Evolutionary conservation across 2,797 vertebrate genomes (phyloP).

Genomic region (Pipistrellus nathusii): DNA sequence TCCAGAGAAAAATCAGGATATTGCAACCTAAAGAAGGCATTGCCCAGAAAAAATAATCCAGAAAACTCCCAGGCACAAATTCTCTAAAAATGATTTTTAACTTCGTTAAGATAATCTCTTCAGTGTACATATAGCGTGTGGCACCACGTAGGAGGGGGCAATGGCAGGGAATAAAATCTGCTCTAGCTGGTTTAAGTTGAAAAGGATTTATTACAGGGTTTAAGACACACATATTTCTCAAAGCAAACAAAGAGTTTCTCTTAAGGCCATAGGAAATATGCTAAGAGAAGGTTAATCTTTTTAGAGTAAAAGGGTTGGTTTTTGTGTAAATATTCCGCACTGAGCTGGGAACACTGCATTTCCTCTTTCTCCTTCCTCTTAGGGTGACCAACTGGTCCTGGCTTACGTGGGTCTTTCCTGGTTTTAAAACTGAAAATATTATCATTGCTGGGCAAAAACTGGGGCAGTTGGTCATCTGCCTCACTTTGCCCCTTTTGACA

Average conservation of each 20-base stretch:
- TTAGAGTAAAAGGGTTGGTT: constrained; percentile 71
- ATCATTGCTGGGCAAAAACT: background rate
- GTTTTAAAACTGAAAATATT: constrained; percentile 43
- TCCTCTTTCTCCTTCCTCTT: constrained; percentile 57
- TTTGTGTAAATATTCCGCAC: constrained; percentile 74
- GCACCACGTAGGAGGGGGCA: constrained; percentile 50
- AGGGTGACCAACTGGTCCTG: background rate
- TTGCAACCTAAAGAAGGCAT: background rate
- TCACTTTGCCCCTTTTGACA: background rate
- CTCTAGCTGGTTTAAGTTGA: constrained; percentile 62
- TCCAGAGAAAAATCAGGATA: background rate
- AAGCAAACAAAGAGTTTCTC: constrained; percentile 79
- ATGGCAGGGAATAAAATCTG: constrained; percentile 66
- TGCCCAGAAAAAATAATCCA: background rate
- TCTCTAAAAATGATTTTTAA: constrained; percentile 64
- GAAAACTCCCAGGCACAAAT: constrained; percentile 25
- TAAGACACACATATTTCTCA: constrained; percentile 73
- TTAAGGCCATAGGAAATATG: constrained; percentile 79
- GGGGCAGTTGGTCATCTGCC: background rate
- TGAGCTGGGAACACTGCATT: constrained; percentile 67
- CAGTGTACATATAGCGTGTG: constrained; percentile 34
- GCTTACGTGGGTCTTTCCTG: background rate
- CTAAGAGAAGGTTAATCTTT: constrained; percentile 80
- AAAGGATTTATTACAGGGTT: constrained; percentile 76
- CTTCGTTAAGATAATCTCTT: constrained; percentile 64